Percentiles rank a stretch among this genome's conserved stretches.
phyloP scores from a whole-genome alignment of 2,888 invertebrate genomes.

The Dryococelus australis region DNA sequence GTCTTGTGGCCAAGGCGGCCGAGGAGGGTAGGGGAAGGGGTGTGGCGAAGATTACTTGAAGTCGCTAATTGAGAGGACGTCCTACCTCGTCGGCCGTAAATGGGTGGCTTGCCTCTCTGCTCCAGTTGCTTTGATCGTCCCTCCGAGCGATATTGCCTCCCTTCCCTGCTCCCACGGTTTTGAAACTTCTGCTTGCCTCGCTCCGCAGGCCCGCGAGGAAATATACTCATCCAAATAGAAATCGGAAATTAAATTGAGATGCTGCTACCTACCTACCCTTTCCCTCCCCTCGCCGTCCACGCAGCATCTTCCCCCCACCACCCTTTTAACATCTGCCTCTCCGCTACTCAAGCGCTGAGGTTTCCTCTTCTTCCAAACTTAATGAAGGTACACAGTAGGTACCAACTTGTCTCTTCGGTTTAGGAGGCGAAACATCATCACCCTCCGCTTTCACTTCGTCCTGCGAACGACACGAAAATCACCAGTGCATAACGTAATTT shows the following conservation, averaged over 20 bases:
- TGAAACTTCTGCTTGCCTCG: not conserved
- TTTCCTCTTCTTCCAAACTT: not conserved
- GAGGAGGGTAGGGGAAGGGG: not conserved
- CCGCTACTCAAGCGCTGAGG: too few relatives aligned
- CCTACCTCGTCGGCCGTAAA: not conserved
- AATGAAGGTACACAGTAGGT: not conserved
- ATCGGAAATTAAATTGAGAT: constrained; percentile 26
- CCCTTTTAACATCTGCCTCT: too few relatives aligned
- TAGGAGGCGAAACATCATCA: too few relatives aligned
- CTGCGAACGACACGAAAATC: too few relatives aligned
- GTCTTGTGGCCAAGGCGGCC: too few relatives aligned
- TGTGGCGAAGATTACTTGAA: not conserved
- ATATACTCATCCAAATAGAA: constrained; percentile 23
- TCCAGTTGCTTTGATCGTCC: constrained; percentile 20
- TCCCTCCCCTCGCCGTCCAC: not conserved
- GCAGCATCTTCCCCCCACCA: not conserved
- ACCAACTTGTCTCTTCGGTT: not conserved
- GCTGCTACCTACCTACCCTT: not conserved
- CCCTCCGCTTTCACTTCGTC: too few relatives aligned
- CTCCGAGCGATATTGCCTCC: constrained; percentile 21
- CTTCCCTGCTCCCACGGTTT: not conserved
- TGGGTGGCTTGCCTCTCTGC: too few relatives aligned
- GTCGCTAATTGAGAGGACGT: constrained; percentile 16
- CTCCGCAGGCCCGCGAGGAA: not conserved
- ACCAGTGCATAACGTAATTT: too few relatives aligned